Evolutionary conservation across 1,140 invertebrate species (phyloP), one percentile per base, ranked within the genome.

Genomic region (Panulirus ornatus): DNA sequence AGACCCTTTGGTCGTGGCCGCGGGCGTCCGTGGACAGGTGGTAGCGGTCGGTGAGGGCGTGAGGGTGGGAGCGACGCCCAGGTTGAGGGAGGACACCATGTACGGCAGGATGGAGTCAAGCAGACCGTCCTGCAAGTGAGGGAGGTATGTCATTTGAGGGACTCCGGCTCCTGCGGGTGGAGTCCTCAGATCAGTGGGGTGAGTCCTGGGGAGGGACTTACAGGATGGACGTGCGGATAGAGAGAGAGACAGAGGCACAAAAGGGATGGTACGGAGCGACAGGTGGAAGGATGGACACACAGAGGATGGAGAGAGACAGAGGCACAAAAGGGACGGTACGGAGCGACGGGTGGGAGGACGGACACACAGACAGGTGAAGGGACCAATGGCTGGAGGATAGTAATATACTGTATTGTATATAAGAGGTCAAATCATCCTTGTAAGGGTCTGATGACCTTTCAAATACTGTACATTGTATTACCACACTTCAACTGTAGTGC

Each of bases 21-120:
- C 44, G 66, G 63, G 63, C 66, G 42, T 73, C 38, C n/a, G 22
- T 1, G 70, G 34, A 19, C 47, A 22, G 22, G 40, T 73, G 44
- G 71, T 47, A 16, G 75, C 5, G n/a, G 84, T 6, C 9, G 22
- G 84, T 2, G 75, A 51, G 79, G 87, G 78, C 44, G 87, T 83
- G 63, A 83, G 87, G 63, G 78, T 42, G n/a, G 78, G 42, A 42
- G 79, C 30, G 27, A n/a, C 47, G 30, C 47, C 51, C 44, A 89
- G 34, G 51, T 89, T 89, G n/a, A 89, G 70, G 9, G 87, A 89
- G 14, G 87, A 83, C 16, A 89, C 87, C 87, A 89, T 89, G 76
- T 89, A 89, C 9, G 87, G 87, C 19, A 89, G 70, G 70, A 89
- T 89, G 30, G 87, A 89, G 81, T 89, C 87, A 19, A 89, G 76